A percentile compares a stretch with the other conserved stretches of the same genome.
Conservation (phyloP, 2,797 vertebrate species). For the Myiotriccus ornatus region DNA sequence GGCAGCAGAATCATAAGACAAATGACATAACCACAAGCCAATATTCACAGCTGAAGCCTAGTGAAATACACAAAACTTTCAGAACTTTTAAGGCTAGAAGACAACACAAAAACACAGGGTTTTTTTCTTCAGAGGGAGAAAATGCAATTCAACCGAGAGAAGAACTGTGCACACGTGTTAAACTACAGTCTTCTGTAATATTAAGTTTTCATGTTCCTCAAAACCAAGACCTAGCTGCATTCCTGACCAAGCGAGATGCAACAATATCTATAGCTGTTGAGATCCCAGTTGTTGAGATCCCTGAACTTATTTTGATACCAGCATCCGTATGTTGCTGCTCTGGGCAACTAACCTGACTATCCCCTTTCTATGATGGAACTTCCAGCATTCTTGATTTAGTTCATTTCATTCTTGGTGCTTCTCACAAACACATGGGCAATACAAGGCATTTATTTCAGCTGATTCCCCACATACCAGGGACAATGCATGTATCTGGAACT, state of each 20-base stretch:
- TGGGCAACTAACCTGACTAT: background rate
- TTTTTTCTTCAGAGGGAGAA: background rate
- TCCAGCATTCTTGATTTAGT: rapidly evolving
- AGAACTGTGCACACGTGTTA: rapidly evolving
- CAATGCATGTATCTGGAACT: background rate
- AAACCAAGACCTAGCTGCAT: background rate
- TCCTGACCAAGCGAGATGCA: background rate
- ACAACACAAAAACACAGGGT: background rate
- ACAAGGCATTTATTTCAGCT: background rate
- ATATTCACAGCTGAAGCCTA: background rate
- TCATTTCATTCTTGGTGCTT: background rate
- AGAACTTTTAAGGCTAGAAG: background rate
- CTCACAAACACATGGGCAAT: background rate
- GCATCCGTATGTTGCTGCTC: background rate
- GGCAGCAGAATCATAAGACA: background rate
- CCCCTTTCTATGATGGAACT: background rate
- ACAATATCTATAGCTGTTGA: background rate
- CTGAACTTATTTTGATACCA: background rate
- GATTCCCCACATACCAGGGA: background rate
- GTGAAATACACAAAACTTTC: background rate
- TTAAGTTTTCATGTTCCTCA: background rate
- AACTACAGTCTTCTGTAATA: background rate
- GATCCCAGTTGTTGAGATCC: background rate
- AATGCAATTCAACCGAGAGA: background rate
- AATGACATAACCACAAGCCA: background rate